Base-by-base conservation (phyloP, 2,888 invertebrate genomes). In the Troides oblongomaculatus region DNA sequence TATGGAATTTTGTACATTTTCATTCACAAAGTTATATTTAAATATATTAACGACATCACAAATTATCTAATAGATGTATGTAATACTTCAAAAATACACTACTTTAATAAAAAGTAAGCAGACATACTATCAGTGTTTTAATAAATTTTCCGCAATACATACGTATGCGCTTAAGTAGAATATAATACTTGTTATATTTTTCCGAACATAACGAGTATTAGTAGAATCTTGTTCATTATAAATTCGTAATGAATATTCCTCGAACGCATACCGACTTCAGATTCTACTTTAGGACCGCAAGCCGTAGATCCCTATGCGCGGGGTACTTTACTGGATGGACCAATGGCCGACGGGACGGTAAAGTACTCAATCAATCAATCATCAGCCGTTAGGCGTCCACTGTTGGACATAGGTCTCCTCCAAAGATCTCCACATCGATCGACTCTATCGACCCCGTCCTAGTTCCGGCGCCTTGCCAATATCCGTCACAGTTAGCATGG, bases 131-230 rank as follows among this genome's bases (percentile, higher is more conserved):
- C 57, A 30, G 57, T 50, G 23, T n/a, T 18, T 4, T 18, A 53
- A 59, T 59, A 68, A 64, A 69, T 61, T 64, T 69, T 69, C 69
- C 69, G 64, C 61, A 57, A 58, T 58, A 65, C 58, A 14, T 64
- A 69, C 46, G 65, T 56, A 50, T 57, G 62, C 62, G 65, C 62
- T 65, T 65, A 46, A 65, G 36, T 57, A 65, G 65, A 65, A 66
- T 62, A 50, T 6, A 62, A 39, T 69, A 69, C 65, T 66, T 58
- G 62, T 65, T 66, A 57, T 58, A 69, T 69, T 62, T 65, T 69
- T 65, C 69, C 65, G 61, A 46, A 65, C 30, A 36, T 21, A 39
- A 25, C 7, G 21, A 36, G 23, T 60, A 56, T 30, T 46, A 39
- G 62, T 62, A 61, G 43, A 62, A 62, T n/a, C 25, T 61, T 39